Evolutionary conservation across 2,888 invertebrate genomes (phyloP).

Genomic region (Xiphydria camelus): DNA sequence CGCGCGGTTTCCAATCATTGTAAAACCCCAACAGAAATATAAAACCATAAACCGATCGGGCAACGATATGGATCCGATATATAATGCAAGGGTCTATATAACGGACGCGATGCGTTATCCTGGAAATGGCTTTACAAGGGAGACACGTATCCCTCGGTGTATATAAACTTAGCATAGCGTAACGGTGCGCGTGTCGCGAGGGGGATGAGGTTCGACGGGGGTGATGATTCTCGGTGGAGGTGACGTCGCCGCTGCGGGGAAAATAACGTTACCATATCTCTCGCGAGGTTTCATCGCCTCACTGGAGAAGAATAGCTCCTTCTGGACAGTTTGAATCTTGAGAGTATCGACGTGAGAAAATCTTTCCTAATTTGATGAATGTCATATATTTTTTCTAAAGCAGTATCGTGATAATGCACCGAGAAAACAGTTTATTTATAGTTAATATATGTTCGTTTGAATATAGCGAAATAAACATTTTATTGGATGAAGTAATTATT

Average conservation of each 20-base stretch:
- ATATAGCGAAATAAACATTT: too few relatives aligned
- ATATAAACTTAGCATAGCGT: conserved; percentile 52
- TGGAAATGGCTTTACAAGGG: conserved; percentile 57
- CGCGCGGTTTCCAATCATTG: conserved; percentile 56
- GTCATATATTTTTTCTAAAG: too few relatives aligned
- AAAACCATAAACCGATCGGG: conserved; percentile 56
- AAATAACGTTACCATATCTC: neutral
- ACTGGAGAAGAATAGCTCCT: conserved; percentile 38
- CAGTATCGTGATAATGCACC: too few relatives aligned
- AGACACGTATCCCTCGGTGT: conserved; percentile 51
- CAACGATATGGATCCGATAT: conserved; percentile 51
- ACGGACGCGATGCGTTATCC: conserved; percentile 53
- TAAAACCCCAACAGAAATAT: conserved; percentile 54
- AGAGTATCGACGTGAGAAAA: too few relatives aligned
- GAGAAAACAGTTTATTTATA: too few relatives aligned
- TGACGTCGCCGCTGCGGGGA: too few relatives aligned
- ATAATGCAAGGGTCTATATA: conserved; percentile 44
- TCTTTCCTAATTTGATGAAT: too few relatives aligned
- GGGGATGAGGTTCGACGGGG: neutral
- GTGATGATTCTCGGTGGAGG: too few relatives aligned
- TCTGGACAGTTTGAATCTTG: too few relatives aligned
- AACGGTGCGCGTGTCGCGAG: conserved; percentile 14
- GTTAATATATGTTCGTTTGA: too few relatives aligned
- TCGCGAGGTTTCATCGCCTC: neutral
- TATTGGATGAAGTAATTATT: too few relatives aligned